phyloP scores from a whole-genome alignment of 2,888 invertebrate species.

The Netelia melanura region DNA sequence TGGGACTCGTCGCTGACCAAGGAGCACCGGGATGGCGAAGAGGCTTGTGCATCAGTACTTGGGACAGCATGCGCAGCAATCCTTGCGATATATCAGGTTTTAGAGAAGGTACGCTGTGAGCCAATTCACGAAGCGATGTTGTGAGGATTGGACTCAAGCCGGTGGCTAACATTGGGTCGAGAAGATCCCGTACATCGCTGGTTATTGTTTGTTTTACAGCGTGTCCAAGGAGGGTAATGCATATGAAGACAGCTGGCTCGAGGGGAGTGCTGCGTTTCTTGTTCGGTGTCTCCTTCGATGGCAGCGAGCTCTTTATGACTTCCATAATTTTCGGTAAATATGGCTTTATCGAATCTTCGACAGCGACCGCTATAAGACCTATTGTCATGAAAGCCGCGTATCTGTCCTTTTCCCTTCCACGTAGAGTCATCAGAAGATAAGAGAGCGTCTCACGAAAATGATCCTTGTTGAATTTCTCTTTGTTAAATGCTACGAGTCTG shows the following conservation, averaged over 20 bases:
- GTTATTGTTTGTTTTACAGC: constrained; percentile 93
- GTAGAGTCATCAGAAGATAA: constrained; percentile 91
- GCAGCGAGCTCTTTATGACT: constrained; percentile 91
- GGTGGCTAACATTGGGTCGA: constrained; percentile 96
- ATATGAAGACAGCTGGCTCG: constrained; percentile 96
- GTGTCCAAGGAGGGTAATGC: constrained; percentile 95
- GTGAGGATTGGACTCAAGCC: constrained; percentile 96
- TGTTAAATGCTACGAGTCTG: constrained; percentile 96
- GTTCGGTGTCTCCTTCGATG: constrained; percentile 91
- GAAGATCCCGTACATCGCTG: constrained; percentile 92
- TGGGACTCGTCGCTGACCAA: constrained; percentile 85
- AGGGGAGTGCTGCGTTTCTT: constrained; percentile 90
- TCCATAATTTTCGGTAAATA: constrained; percentile 95
- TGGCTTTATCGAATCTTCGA: constrained; percentile 92
- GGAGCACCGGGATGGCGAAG: constrained; percentile 93
- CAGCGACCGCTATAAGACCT: constrained; percentile 95
- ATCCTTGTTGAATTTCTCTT: constrained; percentile 91
- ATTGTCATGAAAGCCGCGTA: constrained; percentile 95
- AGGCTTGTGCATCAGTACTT: constrained; percentile 94
- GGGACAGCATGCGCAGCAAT: constrained; percentile 95
- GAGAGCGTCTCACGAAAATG: constrained; percentile 91
- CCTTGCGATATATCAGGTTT: constrained; percentile 97
- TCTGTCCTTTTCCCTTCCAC: constrained; percentile 93
- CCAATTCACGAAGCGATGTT: constrained; percentile 95
- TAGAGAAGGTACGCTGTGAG: constrained; percentile 93